A percentile compares a stretch with the other conserved stretches of the same genome.
These are phyloP conservation scores for Bellardia bayeri DNA, from an alignment of 2,888 invertebrate species.

Conservation along the genomic window DNA sequence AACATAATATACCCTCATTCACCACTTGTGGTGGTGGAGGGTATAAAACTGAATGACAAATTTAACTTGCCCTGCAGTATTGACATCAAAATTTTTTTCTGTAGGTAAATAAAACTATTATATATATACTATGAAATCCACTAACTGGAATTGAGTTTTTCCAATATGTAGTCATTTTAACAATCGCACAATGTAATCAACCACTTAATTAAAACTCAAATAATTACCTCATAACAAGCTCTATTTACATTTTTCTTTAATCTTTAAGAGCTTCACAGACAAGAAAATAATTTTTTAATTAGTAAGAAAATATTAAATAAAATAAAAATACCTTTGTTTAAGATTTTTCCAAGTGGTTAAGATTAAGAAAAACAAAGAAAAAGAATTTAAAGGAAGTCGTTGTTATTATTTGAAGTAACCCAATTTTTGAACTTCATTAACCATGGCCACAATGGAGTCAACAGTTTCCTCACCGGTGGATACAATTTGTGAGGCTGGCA, in stretches of 20 bases:
- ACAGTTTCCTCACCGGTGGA: conserved; percentile 88
- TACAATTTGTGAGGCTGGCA: conserved; percentile 87
- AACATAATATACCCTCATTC: no score
- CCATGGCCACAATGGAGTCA: conserved; percentile 85
- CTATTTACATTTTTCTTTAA: background rate
- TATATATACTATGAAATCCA: no score
- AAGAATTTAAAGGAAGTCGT: background rate
- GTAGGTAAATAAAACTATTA: no score
- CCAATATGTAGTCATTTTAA: no score
- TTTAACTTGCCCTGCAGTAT: no score
- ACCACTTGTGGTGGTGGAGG: no score
- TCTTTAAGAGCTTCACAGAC: background rate
- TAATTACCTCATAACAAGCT: no score
- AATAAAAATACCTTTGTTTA: conserved; percentile 30
- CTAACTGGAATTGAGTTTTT: no score
- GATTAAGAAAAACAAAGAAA: background rate
- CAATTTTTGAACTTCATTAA: conserved; percentile 78
- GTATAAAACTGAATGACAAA: no score
- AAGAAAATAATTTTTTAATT: background rate
- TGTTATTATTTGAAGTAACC: conserved; percentile 76
- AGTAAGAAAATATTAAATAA: background rate
- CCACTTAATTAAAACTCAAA: no score
- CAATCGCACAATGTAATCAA: no score
- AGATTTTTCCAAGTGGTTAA: background rate
- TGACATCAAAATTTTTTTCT: no score